Conservation (phyloP, 2,888 invertebrate genomes). For the Heliconius aoede region DNA sequence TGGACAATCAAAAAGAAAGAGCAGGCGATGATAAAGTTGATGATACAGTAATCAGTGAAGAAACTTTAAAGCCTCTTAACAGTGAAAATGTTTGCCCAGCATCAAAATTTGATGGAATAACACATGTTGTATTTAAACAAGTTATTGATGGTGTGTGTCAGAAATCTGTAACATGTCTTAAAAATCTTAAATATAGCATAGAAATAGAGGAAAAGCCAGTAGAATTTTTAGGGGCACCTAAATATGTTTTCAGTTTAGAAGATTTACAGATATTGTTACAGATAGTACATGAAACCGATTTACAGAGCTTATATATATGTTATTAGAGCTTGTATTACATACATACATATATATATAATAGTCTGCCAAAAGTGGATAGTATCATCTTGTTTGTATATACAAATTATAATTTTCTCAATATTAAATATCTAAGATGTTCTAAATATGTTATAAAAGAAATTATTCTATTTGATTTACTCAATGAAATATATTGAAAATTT, state of each 20-base stretch:
- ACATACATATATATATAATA: no score
- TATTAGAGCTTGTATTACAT: no score
- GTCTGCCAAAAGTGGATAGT: conserved; percentile 37
- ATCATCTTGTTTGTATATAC: conserved; percentile 24
- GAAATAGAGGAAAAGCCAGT: conserved; percentile 73
- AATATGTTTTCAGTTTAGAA: conserved; percentile 73
- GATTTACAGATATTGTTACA: conserved; percentile 78
- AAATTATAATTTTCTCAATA: conserved; percentile 36
- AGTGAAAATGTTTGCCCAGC: conserved; percentile 47
- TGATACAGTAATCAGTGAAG: conserved; percentile 28
- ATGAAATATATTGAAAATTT: conserved; percentile 40
- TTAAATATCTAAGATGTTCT: conserved; percentile 32
- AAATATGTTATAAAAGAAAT: conserved; percentile 29
- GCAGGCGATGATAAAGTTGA: conserved; percentile 10
- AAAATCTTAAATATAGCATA: conserved; percentile 74
- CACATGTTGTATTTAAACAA: conserved; percentile 75
- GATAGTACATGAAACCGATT: conserved; percentile 78
- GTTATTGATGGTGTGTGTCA: conserved; percentile 63
- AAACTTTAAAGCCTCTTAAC: conserved; percentile 38
- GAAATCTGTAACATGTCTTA: conserved; percentile 74
- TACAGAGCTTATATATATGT: conserved; percentile 73
- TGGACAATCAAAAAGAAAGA: conserved; percentile 5
- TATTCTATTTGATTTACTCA: conserved; percentile 19
- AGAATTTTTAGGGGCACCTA: conserved; percentile 79
- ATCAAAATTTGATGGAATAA: conserved; percentile 54